Base-by-base conservation (phyloP, 2,888 invertebrate genomes). In the Pterostichus madidus region DNA sequence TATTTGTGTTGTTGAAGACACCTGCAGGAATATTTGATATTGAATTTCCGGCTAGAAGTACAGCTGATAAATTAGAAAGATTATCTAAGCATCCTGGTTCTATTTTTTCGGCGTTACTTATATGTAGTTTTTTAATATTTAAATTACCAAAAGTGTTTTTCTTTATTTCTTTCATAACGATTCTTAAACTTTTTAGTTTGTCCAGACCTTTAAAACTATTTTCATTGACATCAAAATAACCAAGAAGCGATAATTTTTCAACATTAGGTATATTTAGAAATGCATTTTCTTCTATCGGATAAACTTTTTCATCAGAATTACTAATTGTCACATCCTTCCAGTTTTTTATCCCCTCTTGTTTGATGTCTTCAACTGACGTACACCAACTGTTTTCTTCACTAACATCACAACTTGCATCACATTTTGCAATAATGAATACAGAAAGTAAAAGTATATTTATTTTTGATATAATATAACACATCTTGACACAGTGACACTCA, bases 1-100 rank as follows among this genome's bases (percentile, higher is more conserved):
- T 52, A 13, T 17, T 49, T 52, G 75, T 75, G 5, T 75, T 11
- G n/a, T 24, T 75, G 49, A 75, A 75, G 0, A 71, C 17, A 15
- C 44, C 44, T n/a, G 13, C 24, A 7, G 71, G 71, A 15, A 71
- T 71, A 44, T 44, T 35, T 6, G 71, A 6, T 15, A 71, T 46
- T 5, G n/a, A 46, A 17, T 46, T 71, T 17, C 13, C 35, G 10
- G 11, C 5, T 2, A 71, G 5, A 13, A 15, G 4, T 4, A 71
- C 6, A 8, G 6, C 6, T 44, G 3, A 44, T 24, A 71, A 71
- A 10, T 71, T 71, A 1, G 11, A 11, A 13, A 46, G 39, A 6
- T 71, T 44, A 11, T 71, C 15, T 5, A 71, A 15, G 5, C 44
- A 44, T 15, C 17, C 24, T 17, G 71, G 44, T 15, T 17, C 6